Conservation (phyloP, 2,888 invertebrate species). For the Napeogenes inachia region DNA sequence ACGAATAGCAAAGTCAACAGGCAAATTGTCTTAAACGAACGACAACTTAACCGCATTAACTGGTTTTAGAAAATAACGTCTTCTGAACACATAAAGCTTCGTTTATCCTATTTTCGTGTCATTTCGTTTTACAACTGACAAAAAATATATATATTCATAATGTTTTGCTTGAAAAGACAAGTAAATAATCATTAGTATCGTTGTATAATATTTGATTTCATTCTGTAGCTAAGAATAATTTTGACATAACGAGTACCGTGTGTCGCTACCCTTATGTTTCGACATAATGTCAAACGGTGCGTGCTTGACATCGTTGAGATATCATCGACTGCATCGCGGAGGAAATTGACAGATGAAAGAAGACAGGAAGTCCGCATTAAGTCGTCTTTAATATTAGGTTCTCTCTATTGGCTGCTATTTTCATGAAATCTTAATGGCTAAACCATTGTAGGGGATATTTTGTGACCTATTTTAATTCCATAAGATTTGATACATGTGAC, state of each 20-base stretch:
- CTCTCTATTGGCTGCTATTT: constrained; percentile 37
- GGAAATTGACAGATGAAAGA: constrained; percentile 70
- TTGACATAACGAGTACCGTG: background rate
- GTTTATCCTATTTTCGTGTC: background rate
- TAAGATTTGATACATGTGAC: too few relatives aligned
- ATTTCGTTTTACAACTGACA: background rate
- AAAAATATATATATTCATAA: background rate
- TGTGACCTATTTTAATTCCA: too few relatives aligned
- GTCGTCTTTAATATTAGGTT: constrained; percentile 52
- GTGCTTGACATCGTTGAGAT: constrained; percentile 54
- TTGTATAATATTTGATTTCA: too few relatives aligned
- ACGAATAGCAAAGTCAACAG: constrained; percentile 60
- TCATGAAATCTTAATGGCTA: constrained; percentile 13
- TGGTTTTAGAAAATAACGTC: constrained; percentile 58
- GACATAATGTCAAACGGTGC: constrained; percentile 45
- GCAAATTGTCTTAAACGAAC: constrained; percentile 69
- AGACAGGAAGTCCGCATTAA: constrained; percentile 69
- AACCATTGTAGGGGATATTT: background rate
- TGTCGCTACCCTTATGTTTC: constrained; percentile 3
- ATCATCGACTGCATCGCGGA: constrained; percentile 57
- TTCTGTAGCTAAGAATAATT: too few relatives aligned
- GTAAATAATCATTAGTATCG: too few relatives aligned
- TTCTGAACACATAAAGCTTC: constrained; percentile 6
- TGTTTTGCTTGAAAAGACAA: background rate
- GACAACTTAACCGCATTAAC: constrained; percentile 63